Evolutionary conservation across 2,888 invertebrate species (phyloP).

Genomic region (Polyommatus icarus): DNA sequence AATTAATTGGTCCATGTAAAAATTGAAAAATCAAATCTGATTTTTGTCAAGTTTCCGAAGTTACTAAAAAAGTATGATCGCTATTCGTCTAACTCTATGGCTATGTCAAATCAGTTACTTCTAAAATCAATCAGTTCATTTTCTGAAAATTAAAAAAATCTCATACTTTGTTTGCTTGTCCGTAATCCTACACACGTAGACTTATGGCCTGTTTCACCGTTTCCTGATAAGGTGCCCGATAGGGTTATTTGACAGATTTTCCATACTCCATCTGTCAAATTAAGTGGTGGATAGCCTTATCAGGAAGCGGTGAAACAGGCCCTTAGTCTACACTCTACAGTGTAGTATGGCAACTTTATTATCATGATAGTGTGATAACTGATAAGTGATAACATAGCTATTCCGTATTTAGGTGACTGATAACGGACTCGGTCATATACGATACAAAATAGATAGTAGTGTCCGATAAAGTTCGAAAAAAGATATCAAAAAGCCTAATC

Average conservation of each 20-base stretch:
- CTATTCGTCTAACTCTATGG: neutral
- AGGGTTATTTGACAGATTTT: no score
- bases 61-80: neutral
- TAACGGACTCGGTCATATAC: neutral
- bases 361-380: neutral
- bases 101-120: neutral
- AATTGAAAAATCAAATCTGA: no score
- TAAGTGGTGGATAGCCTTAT: no score
- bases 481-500: neutral
- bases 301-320: no score
- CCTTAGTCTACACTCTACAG: no score
- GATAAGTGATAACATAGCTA: neutral
- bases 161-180: neutral
- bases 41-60: neutral
- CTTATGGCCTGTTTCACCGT: no score
- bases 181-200: neutral
- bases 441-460: neutral
- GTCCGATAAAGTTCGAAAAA: no score
- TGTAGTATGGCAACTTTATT: neutral
- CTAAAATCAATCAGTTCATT: neutral
- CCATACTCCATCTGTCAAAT: no score
- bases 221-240: no score
- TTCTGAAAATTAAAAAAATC: neutral
- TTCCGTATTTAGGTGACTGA: slow-evolving; percentile 1
- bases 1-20: no score